Conservation (phyloP, 1,140 invertebrate species). For the Subanguina moxae region DNA sequence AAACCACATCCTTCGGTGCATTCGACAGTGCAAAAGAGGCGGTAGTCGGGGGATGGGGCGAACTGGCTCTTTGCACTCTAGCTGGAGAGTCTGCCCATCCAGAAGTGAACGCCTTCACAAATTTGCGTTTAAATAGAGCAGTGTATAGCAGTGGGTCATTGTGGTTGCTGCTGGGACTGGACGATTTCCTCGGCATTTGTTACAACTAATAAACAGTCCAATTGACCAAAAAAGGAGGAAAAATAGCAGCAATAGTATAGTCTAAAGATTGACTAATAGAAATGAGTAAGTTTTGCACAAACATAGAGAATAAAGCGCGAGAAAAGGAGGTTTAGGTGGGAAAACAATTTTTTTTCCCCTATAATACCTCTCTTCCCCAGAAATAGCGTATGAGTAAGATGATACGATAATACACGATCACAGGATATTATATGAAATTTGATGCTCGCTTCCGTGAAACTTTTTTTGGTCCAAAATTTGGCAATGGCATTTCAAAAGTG, state of each 20-base stretch:
- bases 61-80: slow-evolving; percentile 7
- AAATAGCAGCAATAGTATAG: not conserved
- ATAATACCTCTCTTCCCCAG: no score
- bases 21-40: not conserved
- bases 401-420: no score
- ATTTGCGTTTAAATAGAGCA: slow-evolving; percentile 29
- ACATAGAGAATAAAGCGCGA: not conserved
- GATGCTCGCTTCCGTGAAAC: no score
- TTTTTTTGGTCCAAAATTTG: no score
- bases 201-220: not conserved
- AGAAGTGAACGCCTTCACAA: slow-evolving; percentile 26
- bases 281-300: not conserved
- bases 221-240: not conserved
- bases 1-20: not conserved
- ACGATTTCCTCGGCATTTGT: not conserved
- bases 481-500: no score
- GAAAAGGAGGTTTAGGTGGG: not conserved
- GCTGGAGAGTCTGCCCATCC: no score
- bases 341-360: no score
- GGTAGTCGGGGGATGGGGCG: not conserved
- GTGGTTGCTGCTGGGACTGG: slow-evolving; percentile 5
- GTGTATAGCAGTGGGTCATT: slow-evolving; percentile 27
- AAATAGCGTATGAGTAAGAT: no score
- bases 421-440: no score
- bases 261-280: not conserved